phyloP scores from a whole-genome alignment of 2,888 invertebrate species.

The Leptinotarsa juncta region DNA sequence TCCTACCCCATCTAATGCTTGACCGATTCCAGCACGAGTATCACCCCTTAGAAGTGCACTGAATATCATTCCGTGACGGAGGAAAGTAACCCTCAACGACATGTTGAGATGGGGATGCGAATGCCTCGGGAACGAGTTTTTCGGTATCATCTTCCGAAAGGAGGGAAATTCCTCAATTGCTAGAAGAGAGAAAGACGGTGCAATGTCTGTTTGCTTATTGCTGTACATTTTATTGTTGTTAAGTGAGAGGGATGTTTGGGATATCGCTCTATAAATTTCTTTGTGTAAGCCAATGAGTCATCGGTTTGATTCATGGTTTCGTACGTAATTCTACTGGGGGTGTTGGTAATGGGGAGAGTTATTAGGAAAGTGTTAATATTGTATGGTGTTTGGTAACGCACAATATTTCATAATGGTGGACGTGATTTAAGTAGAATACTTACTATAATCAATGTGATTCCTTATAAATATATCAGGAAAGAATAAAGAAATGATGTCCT shows the following conservation, averaged over 20 bases:
- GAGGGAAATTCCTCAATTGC: slow-evolving; percentile 10
- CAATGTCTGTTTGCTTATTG: slow-evolving; percentile 35
- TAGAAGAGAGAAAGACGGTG: slow-evolving; percentile 30
- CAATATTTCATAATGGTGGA: too few relatives aligned
- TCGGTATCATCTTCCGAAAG: background rate
- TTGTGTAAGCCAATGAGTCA: slow-evolving; percentile 6
- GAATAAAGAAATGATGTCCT: too few relatives aligned
- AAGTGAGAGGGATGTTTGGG: slow-evolving; percentile 25
- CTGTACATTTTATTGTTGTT: slow-evolving; percentile 31
- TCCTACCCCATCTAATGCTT: slow-evolving; percentile 39
- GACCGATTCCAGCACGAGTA: slow-evolving; percentile 30
- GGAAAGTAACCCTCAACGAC: background rate
- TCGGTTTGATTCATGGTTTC: background rate
- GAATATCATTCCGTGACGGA: background rate
- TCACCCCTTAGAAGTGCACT: background rate
- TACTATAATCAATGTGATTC: too few relatives aligned
- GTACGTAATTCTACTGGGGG: background rate
- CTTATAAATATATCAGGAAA: too few relatives aligned
- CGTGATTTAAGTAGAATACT: too few relatives aligned
- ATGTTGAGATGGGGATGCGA: background rate
- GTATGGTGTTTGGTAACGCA: too few relatives aligned
- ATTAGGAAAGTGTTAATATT: background rate
- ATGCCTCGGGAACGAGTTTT: background rate
- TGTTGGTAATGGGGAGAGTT: background rate
- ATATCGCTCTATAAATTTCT: slow-evolving; percentile 5